These are phyloP conservation scores for Cartodere bifasciata DNA, from an alignment of 2,888 invertebrate genomes.

Conservation along the genomic window DNA sequence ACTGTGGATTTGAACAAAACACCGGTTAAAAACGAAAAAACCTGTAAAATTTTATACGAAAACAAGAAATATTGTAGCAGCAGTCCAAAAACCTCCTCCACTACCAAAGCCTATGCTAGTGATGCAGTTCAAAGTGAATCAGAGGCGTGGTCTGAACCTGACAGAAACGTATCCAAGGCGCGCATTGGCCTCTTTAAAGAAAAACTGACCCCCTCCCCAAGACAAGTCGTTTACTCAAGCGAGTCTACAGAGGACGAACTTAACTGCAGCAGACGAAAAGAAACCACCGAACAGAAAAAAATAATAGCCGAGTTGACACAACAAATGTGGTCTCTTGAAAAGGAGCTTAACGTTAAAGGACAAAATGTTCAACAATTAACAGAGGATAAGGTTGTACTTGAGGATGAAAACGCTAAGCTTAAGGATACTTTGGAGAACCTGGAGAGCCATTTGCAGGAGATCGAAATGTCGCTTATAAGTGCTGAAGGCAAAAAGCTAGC, in stretches of 20 bases:
- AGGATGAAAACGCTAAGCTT: slow-evolving; percentile 6
- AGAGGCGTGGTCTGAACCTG: slow-evolving; percentile 81
- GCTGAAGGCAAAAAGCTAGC: slow-evolving; percentile 14
- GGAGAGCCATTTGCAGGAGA: slow-evolving; percentile 13
- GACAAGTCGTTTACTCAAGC: slow-evolving; percentile 13
- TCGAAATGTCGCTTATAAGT: slow-evolving; percentile 12
- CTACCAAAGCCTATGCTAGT: slow-evolving; percentile 13
- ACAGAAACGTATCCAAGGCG: slow-evolving; percentile 65
- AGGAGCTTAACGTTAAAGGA: slow-evolving; percentile 24
- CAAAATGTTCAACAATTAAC: slow-evolving; percentile 11
- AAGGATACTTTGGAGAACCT: slow-evolving; percentile 12
- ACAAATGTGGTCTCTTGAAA: slow-evolving; percentile 35
- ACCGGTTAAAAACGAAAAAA: too few relatives aligned
- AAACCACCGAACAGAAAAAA: slow-evolving; percentile 20
- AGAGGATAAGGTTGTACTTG: slow-evolving; percentile 6
- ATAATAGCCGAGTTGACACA: slow-evolving; percentile 30
- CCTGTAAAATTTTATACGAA: too few relatives aligned
- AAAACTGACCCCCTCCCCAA: slow-evolving; percentile 1
- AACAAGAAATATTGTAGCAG: slow-evolving; percentile 4
- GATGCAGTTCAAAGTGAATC: slow-evolving; percentile 49
- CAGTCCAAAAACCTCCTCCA: slow-evolving; percentile 10
- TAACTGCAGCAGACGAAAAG: slow-evolving; percentile 18
- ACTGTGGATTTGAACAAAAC: too few relatives aligned
- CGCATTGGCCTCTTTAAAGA: slow-evolving; percentile 52
- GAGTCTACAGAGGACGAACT: slow-evolving; percentile 26